These are phyloP conservation scores for Magallana nippona DNA, from an alignment of 2,888 invertebrate genomes.

Conservation along the genomic window DNA sequence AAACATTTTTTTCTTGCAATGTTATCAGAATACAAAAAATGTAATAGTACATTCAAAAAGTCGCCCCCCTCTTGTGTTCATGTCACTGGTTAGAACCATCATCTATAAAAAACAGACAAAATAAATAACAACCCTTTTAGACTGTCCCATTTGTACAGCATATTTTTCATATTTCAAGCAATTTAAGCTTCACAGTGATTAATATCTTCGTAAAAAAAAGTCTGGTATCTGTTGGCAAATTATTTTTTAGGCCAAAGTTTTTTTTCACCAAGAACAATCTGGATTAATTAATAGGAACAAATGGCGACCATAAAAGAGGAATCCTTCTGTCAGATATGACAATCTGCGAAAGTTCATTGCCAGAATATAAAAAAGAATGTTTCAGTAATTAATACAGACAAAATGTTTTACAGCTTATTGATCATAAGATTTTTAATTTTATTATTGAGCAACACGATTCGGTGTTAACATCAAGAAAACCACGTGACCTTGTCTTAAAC, in stretches of 20 bases:
- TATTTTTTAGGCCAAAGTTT: constrained; percentile 6
- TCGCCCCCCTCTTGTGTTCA: not conserved
- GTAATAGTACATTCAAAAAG: not conserved
- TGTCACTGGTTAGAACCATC: constrained; percentile 12
- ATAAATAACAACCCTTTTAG: constrained; percentile 19
- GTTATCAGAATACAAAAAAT: not conserved
- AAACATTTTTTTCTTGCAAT: no score
- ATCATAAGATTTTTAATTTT: constrained; percentile 33
- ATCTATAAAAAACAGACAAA: not conserved
- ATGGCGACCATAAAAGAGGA: not conserved
- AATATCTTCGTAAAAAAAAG: constrained; percentile 4
- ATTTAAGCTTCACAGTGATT: not conserved
- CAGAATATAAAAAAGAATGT: constrained; percentile 9
- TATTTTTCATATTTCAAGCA: constrained; percentile 20
- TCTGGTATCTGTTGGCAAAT: not conserved
- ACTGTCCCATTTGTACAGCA: not conserved
- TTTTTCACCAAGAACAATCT: not conserved
- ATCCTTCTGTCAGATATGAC: not conserved
- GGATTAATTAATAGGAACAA: not conserved
- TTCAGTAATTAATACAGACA: not conserved
- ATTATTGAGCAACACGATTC: constrained; percentile 5
- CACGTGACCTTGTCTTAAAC: constrained; percentile 15
- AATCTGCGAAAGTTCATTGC: constrained; percentile 26
- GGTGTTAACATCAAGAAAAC: not conserved
- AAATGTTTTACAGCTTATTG: not conserved